Conservation (phyloP, 2,888 invertebrate species). For the Pogonocherus hispidulus region DNA sequence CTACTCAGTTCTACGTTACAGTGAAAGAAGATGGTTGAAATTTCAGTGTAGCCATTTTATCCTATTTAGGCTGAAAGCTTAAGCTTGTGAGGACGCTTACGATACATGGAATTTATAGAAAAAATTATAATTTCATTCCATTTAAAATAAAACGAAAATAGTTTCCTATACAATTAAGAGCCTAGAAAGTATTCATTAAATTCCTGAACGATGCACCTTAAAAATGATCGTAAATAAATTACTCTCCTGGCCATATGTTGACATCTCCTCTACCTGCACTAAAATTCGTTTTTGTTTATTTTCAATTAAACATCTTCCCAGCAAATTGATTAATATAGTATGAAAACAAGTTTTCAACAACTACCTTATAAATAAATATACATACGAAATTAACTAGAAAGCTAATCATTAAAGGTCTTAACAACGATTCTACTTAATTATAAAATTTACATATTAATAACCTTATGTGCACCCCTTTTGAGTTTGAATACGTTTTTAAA, state of each 20-base stretch:
- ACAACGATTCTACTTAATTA: slow-evolving; percentile 21
- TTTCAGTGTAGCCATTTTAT: too few relatives aligned
- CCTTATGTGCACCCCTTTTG: slow-evolving; percentile 19
- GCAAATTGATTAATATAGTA: slow-evolving; percentile 22
- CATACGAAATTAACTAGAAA: slow-evolving; percentile 17
- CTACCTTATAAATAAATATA: slow-evolving; percentile 26
- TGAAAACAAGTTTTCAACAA: slow-evolving; percentile 25
- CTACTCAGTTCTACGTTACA: too few relatives aligned
- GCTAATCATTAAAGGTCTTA: slow-evolving; percentile 14
- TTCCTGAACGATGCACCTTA: too few relatives aligned
- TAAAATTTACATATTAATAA: slow-evolving; percentile 30
- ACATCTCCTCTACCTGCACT: background rate
- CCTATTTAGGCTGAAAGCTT: too few relatives aligned
- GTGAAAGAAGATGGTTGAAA: too few relatives aligned
- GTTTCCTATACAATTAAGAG: too few relatives aligned
- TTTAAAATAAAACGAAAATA: too few relatives aligned
- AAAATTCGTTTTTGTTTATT: background rate
- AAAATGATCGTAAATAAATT: background rate
- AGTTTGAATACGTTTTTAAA: slow-evolving; percentile 5
- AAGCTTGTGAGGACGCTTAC: too few relatives aligned
- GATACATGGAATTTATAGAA: too few relatives aligned
- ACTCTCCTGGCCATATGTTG: background rate
- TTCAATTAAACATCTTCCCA: background rate
- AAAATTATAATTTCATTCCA: too few relatives aligned
- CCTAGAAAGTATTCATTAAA: too few relatives aligned